Base-by-base conservation (phyloP, 2,113 vertebrate species). In the Bufo gargarizans region DNA sequence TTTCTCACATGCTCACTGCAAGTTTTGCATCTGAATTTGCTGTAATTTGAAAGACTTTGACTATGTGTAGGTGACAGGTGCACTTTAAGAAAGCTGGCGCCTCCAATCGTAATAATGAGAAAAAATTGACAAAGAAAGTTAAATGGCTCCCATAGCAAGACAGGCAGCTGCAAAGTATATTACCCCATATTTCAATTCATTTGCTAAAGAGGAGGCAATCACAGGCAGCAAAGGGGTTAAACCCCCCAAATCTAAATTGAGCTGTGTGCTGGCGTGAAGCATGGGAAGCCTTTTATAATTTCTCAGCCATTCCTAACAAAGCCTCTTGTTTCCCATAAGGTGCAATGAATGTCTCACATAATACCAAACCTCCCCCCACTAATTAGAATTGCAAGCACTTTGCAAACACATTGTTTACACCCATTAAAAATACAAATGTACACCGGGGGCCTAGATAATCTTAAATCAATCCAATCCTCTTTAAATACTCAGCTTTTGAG, bases 401-500 rank as follows among this genome's bases (percentile, higher is more conserved):
- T 47, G 69, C 83, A 85, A 76, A 74, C 67, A 84, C 67, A 85
- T 85, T 74, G 83, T 85, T 85, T 85, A 85, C 83, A 72, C 67
- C 55, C 50, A 85, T 85, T 85, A 85, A 76, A 71, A 84, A 71
- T 72, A 74, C 67, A 76, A 86, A 86, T 86, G 69, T 77, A 59
- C 72, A 61, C 55, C 84, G 19, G 72, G 84, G 71, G 84, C 72
- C 72, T 4, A 33, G 84, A 77, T 86, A 86, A 86, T 76, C 84
- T 86, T 77, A 86, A 86, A 86, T 77, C 71, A 86, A 86, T 86
- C 84, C 84, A 77, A 61, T 86, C 69, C 69, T 84, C 82, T 84
- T 84, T 84, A 71, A 84, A 84, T 84, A 69, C 63, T 84, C 69
- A 2, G 72, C 50, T 61, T 86, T 86, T 77, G 13, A 76, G 59